Conservation (phyloP, 2,888 invertebrate genomes). For the Ormyrus thymus region DNA sequence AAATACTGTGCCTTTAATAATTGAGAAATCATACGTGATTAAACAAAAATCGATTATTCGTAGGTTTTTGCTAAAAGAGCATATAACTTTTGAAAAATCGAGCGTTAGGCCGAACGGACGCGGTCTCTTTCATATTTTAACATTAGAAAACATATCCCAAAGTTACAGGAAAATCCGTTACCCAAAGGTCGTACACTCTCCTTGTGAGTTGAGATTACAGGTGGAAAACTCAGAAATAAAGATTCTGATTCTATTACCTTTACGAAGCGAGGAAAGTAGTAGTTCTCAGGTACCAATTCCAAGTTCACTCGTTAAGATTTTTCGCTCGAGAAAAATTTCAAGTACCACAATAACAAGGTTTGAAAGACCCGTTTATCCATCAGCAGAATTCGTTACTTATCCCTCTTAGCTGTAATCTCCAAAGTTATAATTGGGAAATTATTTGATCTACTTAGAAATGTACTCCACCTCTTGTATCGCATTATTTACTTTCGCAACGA, state of each 20-base stretch:
- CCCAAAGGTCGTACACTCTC: background rate
- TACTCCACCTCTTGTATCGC: background rate
- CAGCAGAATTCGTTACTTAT: conserved; percentile 1
- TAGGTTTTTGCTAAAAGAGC: no score
- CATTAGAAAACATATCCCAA: no score
- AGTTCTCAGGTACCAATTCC: background rate
- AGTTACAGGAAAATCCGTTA: no score
- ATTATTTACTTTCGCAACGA: background rate
- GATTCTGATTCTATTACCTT: background rate
- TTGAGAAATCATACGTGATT: no score
- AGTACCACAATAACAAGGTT: conserved; percentile 32
- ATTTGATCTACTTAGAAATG: conserved; percentile 11
- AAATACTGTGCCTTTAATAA: no score
- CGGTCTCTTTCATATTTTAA: no score
- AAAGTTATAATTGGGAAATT: conserved; percentile 28
- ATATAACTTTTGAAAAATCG: no score
- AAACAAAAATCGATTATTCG: no score
- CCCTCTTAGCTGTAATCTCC: background rate
- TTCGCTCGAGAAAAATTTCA: conserved; percentile 10
- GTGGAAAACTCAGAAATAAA: background rate
- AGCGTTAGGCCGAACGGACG: no score
- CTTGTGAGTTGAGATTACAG: background rate
- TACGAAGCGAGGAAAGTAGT: background rate
- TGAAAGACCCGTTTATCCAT: background rate
- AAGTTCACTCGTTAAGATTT: conserved; percentile 30